Evolutionary conservation across 30 jellyfish, hydroid and myxozoan genomes (phyloP).

Genomic region (Chironex yamaguchii): DNA sequence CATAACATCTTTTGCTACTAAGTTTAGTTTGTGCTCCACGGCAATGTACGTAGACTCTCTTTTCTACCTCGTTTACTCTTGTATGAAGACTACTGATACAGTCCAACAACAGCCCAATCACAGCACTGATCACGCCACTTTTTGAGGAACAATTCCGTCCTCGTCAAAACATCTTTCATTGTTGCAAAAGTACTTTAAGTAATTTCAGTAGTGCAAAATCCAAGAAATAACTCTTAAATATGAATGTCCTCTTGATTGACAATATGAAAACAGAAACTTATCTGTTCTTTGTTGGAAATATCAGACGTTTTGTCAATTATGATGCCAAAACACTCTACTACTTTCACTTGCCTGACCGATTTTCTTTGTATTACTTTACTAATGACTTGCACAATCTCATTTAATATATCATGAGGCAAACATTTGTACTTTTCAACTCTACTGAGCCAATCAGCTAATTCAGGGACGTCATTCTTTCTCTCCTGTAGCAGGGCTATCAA

Average conservation of each 20-base stretch:
- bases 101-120: conserved; percentile 41
- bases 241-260: conserved; percentile 5
- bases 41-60: neutral
- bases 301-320: conserved; percentile 36
- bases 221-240: conserved; percentile 30
- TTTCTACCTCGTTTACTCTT: conserved; percentile 40
- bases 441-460: conserved; percentile 65
- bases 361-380: conserved; percentile 55
- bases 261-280: conserved; percentile 24
- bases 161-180: conserved; percentile 4
- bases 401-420: conserved; percentile 41
- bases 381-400: conserved; percentile 60
- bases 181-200: conserved; percentile 8
- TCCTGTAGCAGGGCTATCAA: conserved; percentile 64
- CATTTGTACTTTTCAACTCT: conserved; percentile 53
- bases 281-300: conserved; percentile 55
- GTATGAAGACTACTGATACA: conserved; percentile 52
- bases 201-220: conserved; percentile 25
- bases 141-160: conserved; percentile 30
- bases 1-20: conserved; percentile 43
- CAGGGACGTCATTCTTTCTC: conserved; percentile 53
- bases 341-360: conserved; percentile 55
- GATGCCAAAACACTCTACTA: conserved; percentile 40
- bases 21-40: conserved; percentile 42
- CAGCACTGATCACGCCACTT: conserved; percentile 18